Conservation (phyloP, 2,888 invertebrate species). For the Pseudococcus longispinus region DNA sequence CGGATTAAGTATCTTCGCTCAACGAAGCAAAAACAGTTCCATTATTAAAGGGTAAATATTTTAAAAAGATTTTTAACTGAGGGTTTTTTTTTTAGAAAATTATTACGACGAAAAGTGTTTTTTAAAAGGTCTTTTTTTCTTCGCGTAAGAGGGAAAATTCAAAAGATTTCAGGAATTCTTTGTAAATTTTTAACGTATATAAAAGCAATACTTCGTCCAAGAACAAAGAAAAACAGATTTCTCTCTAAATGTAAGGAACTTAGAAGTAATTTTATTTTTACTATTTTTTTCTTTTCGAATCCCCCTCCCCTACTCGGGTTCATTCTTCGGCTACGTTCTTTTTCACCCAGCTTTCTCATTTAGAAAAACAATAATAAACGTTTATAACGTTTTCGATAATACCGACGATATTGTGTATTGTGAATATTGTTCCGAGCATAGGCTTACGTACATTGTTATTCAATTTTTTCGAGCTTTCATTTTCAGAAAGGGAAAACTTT, state of each 20-base stretch:
- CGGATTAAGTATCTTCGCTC: slow-evolving; percentile 37
- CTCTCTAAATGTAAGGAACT: slow-evolving; percentile 29
- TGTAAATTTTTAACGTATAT: slow-evolving; percentile 34
- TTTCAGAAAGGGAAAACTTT: too few relatives aligned
- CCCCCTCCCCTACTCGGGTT: background rate
- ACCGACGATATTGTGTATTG: background rate
- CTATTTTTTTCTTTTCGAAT: background rate
- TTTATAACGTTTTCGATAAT: background rate
- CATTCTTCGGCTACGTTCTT: background rate
- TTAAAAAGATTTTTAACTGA: slow-evolving; percentile 38
- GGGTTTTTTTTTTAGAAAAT: slow-evolving; percentile 29
- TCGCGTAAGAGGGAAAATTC: slow-evolving; percentile 29
- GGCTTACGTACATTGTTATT: background rate
- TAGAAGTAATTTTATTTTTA: slow-evolving; percentile 20
- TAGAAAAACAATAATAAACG: background rate
- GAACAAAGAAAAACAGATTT: slow-evolving; percentile 35
- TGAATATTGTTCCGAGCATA: background rate
- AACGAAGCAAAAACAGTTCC: slow-evolving; percentile 39
- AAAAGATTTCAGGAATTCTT: slow-evolving; percentile 39
- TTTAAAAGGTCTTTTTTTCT: slow-evolving; percentile 37
- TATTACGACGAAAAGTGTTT: slow-evolving; percentile 39
- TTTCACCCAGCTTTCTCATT: background rate
- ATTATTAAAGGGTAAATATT: slow-evolving; percentile 38
- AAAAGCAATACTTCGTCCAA: slow-evolving; percentile 21
- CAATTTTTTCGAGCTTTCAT: background rate